Percentiles rank a stretch among this genome's conserved stretches.
Conservation (phyloP, 2,113 vertebrate genomes). For the Pogonocichla stellata region DNA sequence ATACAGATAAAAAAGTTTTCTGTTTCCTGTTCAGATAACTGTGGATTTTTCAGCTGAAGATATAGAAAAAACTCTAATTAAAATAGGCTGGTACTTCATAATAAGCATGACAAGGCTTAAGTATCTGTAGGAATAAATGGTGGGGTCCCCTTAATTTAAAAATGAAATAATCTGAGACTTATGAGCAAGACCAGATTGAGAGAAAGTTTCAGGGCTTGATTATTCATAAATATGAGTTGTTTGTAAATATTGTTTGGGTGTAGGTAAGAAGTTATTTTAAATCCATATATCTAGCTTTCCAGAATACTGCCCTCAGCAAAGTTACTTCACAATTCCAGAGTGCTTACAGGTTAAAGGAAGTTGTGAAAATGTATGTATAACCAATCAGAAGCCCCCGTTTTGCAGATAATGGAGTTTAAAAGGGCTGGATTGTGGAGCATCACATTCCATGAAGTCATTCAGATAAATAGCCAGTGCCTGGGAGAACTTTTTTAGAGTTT, state of each 20-base stretch:
- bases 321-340: background rate
- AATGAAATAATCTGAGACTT: background rate
- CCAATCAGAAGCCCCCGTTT: background rate
- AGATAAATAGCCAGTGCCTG: background rate
- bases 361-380: background rate
- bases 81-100: background rate
- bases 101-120: background rate
- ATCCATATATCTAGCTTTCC: background rate
- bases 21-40: background rate
- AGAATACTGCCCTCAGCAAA: background rate
- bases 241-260: background rate
- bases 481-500: background rate
- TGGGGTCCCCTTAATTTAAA: background rate
- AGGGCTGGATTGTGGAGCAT: background rate
- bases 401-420: background rate
- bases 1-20: background rate
- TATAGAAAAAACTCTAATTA: background rate
- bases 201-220: background rate
- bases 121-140: background rate
- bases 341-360: background rate
- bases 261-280: background rate
- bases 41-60: background rate
- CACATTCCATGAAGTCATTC: background rate
- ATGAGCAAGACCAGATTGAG: background rate
- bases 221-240: background rate